Evolutionary conservation across 2,113 vertebrate species (phyloP).

Genomic region (Mastomys natalensis): DNA sequence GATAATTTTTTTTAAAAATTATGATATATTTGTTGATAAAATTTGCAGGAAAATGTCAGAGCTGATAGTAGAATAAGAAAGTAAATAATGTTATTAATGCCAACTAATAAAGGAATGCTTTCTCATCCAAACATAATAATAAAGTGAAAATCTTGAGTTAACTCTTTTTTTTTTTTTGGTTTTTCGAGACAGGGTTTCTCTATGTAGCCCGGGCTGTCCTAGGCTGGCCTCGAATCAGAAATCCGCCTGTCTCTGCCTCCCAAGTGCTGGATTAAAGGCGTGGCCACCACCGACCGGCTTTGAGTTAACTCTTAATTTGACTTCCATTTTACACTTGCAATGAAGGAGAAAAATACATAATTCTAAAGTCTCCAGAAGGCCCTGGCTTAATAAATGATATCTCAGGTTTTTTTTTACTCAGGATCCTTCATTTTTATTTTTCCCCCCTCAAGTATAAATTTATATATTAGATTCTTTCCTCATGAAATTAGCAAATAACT

Average conservation of each 20-base stretch:
- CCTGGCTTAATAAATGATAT: conserved; percentile 44
- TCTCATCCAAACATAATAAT: not conserved
- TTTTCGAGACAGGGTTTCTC: no score
- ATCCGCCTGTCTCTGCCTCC: no score
- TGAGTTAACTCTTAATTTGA: conserved; percentile 48
- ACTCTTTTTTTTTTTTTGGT: no score
- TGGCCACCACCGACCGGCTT: no score
- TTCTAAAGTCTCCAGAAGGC: not conserved
- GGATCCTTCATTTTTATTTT: conserved; percentile 35
- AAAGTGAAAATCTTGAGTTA: not conserved
- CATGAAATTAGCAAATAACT: conserved; percentile 30
- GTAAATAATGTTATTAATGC: conserved; percentile 26
- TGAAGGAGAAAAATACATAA: not conserved
- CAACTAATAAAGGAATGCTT: conserved; percentile 41
- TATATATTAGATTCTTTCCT: not conserved
- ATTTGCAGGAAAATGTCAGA: conserved; percentile 16
- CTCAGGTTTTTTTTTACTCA: conserved; percentile 46
- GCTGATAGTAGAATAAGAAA: not conserved
- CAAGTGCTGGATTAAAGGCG: no score
- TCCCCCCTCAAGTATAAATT: conserved; percentile 31
- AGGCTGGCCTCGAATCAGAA: no score
- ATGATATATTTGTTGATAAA: conserved; percentile 31
- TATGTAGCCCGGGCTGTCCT: no score
- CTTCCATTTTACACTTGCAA: conserved; percentile 53
- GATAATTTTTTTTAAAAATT: conserved; percentile 18